Evolutionary conservation across 2,797 vertebrate genomes (phyloP), one percentile per base, ranked within the genome.

Genomic region (Clarias laeviceps): DNA sequence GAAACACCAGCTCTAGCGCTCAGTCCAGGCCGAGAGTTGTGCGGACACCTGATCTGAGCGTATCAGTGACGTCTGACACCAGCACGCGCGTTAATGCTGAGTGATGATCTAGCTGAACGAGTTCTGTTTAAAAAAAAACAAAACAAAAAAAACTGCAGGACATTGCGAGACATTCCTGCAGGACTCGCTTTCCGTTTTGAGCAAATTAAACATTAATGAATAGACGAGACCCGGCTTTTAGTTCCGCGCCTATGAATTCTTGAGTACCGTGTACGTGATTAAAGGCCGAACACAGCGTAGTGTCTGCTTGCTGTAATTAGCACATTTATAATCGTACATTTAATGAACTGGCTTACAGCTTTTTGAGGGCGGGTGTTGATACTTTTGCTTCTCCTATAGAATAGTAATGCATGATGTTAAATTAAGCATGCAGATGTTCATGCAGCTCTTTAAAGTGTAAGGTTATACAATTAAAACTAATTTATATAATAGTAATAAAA

Each of bases 91-190:
- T 59, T 59, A 24, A 61, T 80, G 57, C 20, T 22, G 74, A 24
- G 7, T 20, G 22, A 18, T 80, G 79, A 74, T 83, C 66, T 80
- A 69, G 64, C 40, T 85, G 61, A 83, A 83, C 83, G 72, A 73
- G 45, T 86, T 85, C 79, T 73, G 65, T 76, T 40, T 24, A 3
- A 9, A n/a, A 62, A 62, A 24, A 62, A 34, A 64, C 18, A 27
- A 56, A 64, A n/a, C n/a, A 27, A 77, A 50, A 14, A 45, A 11
- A 77, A 5, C 45, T 32, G 32, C n/a, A n/a, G n/a, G n/a, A n/a
- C n/a, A n/a, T n/a, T n/a, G n/a, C n/a, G n/a, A n/a, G 40, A 22
- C 34, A 17, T 69, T 34, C 20, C 29, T 24, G 56, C 27, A 34
- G 4, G 50, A 27, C 32, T 68, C 27, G 62, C 76, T 57, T 64